These are phyloP conservation scores for Drosophila seguyi DNA, from an alignment of 1,140 invertebrate genomes.

Conservation along the genomic window DNA sequence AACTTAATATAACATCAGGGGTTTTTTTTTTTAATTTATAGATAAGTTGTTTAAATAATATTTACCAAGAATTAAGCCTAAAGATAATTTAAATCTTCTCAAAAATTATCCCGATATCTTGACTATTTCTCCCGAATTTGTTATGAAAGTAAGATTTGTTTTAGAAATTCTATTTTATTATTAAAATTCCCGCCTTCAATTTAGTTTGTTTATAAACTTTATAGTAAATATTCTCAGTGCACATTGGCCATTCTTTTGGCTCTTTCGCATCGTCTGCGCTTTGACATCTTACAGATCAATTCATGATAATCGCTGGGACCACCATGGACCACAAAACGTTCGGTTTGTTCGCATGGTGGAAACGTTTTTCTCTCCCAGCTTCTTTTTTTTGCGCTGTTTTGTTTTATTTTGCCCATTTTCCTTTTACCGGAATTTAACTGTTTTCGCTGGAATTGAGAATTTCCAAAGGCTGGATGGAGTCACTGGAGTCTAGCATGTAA, in stretches of 20 bases:
- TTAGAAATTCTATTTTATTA: too few relatives aligned
- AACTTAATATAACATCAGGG: too few relatives aligned
- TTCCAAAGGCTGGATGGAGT: constrained; percentile 55
- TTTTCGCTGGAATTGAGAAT: constrained; percentile 82
- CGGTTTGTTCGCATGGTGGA: constrained; percentile 70
- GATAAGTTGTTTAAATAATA: too few relatives aligned
- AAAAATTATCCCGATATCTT: too few relatives aligned
- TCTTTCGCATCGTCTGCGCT: constrained; percentile 70
- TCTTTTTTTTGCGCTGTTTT: constrained; percentile 32
- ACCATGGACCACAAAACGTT: constrained; percentile 74
- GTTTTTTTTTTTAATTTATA: too few relatives aligned
- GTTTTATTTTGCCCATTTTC: constrained; percentile 37
- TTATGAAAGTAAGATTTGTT: too few relatives aligned
- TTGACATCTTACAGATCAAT: constrained; percentile 85
- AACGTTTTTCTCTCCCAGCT: constrained; percentile 61
- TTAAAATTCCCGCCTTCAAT: too few relatives aligned
- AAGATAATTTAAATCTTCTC: too few relatives aligned
- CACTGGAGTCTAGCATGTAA: constrained; percentile 75
- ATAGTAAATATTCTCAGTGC: too few relatives aligned
- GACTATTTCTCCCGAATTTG: too few relatives aligned
- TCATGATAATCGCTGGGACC: constrained; percentile 84
- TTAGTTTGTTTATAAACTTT: too few relatives aligned
- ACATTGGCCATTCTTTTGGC: constrained; percentile 65
- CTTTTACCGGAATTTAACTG: constrained; percentile 83
- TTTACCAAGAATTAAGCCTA: too few relatives aligned